These are phyloP conservation scores for Orthonyx spaldingii DNA, from an alignment of 2,113 vertebrate genomes.

Conservation along the genomic window DNA sequence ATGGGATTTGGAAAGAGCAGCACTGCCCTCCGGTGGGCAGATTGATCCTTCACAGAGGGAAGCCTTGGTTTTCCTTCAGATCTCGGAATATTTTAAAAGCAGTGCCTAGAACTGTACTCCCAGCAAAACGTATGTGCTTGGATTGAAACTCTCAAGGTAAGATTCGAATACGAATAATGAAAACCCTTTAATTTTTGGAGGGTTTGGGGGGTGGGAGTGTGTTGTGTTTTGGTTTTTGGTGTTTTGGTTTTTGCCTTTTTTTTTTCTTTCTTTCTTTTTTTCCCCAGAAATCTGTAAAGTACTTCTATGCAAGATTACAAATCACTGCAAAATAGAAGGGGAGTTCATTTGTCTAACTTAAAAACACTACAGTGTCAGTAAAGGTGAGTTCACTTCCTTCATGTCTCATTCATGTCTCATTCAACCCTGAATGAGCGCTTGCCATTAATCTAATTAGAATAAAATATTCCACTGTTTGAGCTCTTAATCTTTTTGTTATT, in stretches of 20 bases:
- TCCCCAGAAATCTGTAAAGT: neutral
- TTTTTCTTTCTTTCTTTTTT: neutral
- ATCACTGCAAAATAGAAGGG: neutral
- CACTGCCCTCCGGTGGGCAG: slow-evolving; percentile 38
- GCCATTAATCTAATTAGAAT: neutral
- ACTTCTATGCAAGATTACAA: neutral
- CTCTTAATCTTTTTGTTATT: neutral
- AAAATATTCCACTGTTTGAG: neutral
- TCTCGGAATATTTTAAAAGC: neutral
- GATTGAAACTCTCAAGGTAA: neutral
- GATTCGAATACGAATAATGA: neutral
- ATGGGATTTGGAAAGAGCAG: neutral
- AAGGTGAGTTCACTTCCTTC: neutral
- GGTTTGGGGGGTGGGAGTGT: fast-evolving
- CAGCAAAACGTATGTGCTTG: neutral
- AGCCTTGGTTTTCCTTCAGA: neutral
- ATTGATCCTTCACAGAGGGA: neutral
- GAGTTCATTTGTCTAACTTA: neutral
- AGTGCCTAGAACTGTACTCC: neutral
- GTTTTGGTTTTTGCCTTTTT: fast-evolving
- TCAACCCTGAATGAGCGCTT: fast-evolving
- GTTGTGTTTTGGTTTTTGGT: neutral
- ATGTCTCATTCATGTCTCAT: neutral
- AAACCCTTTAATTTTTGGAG: neutral
- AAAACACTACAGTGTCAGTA: neutral